phyloP scores from a whole-genome alignment of 2,113 vertebrate species.

The Misgurnus mizolepis region DNA sequence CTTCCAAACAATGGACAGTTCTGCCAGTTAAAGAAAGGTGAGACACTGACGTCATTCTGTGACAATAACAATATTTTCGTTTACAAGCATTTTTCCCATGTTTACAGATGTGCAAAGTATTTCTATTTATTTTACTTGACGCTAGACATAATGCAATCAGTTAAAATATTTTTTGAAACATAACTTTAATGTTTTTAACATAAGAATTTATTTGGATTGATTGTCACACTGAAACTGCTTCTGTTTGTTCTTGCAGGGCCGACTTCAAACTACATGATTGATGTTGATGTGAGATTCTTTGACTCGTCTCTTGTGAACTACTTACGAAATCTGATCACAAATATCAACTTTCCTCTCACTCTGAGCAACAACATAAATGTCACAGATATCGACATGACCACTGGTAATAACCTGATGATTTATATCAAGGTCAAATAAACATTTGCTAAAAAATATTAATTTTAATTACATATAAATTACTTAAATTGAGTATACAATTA shows the following conservation, averaged over 20 bases:
- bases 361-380: not conserved
- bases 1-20: conserved; percentile 27
- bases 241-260: not conserved
- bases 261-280: not conserved
- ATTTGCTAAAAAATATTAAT: too few species aligned
- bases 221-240: not conserved
- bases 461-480: too few species aligned
- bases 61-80: too few species aligned
- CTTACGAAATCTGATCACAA: not conserved
- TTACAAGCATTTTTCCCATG: too few species aligned
- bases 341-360: not conserved
- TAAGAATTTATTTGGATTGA: not conserved
- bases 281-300: not conserved
- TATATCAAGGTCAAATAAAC: not conserved
- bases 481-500: too few species aligned
- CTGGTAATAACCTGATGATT: conserved; percentile 39
- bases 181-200: not conserved
- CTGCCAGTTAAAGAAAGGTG: conserved; percentile 29
- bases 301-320: not conserved
- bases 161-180: too few species aligned
- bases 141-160: too few species aligned
- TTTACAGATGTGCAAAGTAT: too few species aligned
- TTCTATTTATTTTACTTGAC: too few species aligned
- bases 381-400: conserved; percentile 45
- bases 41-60: not conserved